Conservation (phyloP, 2,797 vertebrate genomes). For the Lutjanus argentimaculatus region DNA sequence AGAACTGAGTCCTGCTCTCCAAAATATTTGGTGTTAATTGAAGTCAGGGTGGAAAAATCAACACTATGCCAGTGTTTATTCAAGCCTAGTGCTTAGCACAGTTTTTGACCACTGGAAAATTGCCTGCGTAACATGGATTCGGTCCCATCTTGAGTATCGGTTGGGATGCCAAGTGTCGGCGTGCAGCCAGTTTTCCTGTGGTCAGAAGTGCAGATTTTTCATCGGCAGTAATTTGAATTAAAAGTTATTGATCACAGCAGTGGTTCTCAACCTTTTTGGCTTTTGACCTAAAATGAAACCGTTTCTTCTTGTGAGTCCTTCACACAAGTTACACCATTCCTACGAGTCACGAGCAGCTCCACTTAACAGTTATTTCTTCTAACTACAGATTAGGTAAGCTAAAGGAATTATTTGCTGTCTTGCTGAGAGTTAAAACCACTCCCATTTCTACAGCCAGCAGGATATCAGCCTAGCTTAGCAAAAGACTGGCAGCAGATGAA, state of each 20-base stretch:
- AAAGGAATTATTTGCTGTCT: too few relatives aligned
- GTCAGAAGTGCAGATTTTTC: not conserved
- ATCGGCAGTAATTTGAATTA: not conserved
- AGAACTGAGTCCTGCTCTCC: not conserved
- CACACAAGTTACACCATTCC: not conserved
- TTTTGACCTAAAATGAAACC: not conserved
- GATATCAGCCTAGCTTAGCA: not conserved
- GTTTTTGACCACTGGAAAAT: conserved; percentile 17
- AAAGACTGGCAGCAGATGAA: not conserved
- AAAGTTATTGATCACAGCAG: conserved; percentile 10
- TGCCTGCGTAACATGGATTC: conserved; percentile 7
- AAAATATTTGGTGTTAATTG: conserved; percentile 10
- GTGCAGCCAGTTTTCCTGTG: conserved; percentile 8
- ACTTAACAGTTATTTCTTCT: not conserved
- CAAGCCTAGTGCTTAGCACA: not conserved
- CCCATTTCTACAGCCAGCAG: too few relatives aligned
- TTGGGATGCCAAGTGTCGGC: conserved; percentile 18
- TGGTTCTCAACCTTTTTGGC: not conserved
- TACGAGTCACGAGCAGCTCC: not conserved
- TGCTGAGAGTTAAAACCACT: too few relatives aligned
- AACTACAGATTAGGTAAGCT: not conserved
- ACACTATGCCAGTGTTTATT: not conserved
- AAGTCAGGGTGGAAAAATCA: conserved; percentile 21
- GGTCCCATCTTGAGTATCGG: conserved; percentile 4
- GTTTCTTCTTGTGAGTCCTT: not conserved